Base-by-base conservation (phyloP, 1,140 invertebrate genomes). In the Drosophila cardini region DNA sequence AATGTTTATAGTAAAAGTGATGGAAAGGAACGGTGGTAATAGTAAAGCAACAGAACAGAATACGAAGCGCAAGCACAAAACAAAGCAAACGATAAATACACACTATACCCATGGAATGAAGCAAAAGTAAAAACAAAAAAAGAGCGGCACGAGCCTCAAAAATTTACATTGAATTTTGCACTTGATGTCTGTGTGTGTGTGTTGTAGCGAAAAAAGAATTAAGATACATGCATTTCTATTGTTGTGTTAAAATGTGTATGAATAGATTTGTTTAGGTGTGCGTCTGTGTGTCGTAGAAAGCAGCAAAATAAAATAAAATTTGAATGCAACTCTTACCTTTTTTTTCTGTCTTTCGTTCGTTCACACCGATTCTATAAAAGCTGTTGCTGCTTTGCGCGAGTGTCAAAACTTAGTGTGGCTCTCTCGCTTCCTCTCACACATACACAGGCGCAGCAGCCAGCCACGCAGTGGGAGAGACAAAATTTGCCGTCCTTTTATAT, bases 311-410 rank as follows among this genome's bases (percentile, higher is more conserved):
- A 64, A 58, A 18, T 21, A 26, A 9, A 61, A 68, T 56, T 45
- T 9, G 62, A 46, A 64, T 75, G 78, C 79, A 83, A 53, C 67
- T 81, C 63, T 74, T 74, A 83, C 75, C 78, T 78, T 65, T 64
- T 61, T 56, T 38, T 50, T 63, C 21, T 21, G 9, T 26, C 30
- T 50, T 52, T 32, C 21, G 38, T 38, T 61, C 42, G 48, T 56
- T 46, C 45, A 43, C 53, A 48, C 36, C 32, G 58, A n/a, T 34
- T 40, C 18, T 18, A 56, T 11, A 50, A 26, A 74, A 60, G 45
- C 65, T 70, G 72, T 69, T 69, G 72, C 71, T 69, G 50, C 36
- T 64, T n/a, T n/a, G 15, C 16, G 46, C 52, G 62, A 72, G 34
- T 64, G 52, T 60, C 15, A 38, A 34, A 52, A 52, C 48, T 52